Base-by-base conservation (phyloP, 2,797 vertebrate genomes). In the Agapornis canus region DNA sequence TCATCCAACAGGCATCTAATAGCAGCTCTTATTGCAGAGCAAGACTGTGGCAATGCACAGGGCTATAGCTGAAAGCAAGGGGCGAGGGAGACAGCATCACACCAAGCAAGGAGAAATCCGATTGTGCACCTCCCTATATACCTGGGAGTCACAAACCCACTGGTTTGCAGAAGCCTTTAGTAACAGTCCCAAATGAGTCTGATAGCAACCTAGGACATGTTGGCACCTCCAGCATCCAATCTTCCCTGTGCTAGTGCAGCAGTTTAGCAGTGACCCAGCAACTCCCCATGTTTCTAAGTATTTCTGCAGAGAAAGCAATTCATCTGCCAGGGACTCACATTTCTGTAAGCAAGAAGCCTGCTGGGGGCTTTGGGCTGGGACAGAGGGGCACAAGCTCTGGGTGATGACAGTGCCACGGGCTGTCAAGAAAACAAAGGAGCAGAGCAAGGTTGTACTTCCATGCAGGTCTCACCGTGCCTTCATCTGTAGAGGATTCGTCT, bases 221-320 rank as follows among this genome's bases (percentile, higher is more conserved):
- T 51, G 2, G 3, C 27, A 78, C 20, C 4, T 3, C 27, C 15
- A 59, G 31, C 54, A 65, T 37, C 54, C 45, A 49, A 18, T 20
- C 52, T 37, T 0, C 4, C 31, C 43, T 1, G 1, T 32, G 31
- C 70, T 43, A 39, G 10, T 4, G 7, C 40, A 48, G 63, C 37
- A 26, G 10, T 48, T 65, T 40, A 52, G 40, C n/a, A 25, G 52
- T 11, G 49, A 47, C 45, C 43, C 11, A 18, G 45, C 63, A 40
- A 13, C 35, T 23, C 42, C 23, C 10, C 0, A 0, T 0, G 0
- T 64, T 92, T n/a, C 22, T 11, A 31, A 78, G 17, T 2, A 9
- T 10, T 68, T 70, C 69, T 69, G 40, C 63, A 73, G 32, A 81
- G 72, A 70, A 45, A 81, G 72, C 29, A 69, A 45, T 32, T 69